A percentile compares a stretch with the other conserved stretches of the same genome.
Evolutionary conservation across 1,140 invertebrate genomes (phyloP).

Genomic region (Solen grandis): DNA sequence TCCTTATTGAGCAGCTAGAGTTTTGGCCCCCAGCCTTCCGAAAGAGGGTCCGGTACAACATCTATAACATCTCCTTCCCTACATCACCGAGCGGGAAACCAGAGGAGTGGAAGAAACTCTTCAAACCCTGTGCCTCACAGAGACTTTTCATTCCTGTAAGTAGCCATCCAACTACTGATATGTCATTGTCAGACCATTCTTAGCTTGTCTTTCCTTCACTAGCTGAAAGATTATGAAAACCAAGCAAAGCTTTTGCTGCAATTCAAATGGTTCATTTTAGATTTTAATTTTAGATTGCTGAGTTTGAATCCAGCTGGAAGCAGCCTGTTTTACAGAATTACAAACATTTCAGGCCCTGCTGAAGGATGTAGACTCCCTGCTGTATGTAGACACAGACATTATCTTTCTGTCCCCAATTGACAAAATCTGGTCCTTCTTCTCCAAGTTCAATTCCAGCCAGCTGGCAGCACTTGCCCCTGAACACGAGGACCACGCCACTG

Average conservation of each 20-base stretch:
- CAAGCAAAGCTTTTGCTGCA: too few relatives aligned
- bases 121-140: slow-evolving; percentile 96
- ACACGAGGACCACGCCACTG: slow-evolving; percentile 93
- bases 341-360: slow-evolving; percentile 88
- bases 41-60: slow-evolving; percentile 87
- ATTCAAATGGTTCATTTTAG: too few relatives aligned
- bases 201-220: too few relatives aligned
- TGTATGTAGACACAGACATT: slow-evolving; percentile 97
- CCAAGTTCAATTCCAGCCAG: slow-evolving; percentile 91
- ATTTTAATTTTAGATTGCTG: too few relatives aligned
- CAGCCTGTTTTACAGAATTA: too few relatives aligned
- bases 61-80: slow-evolving; percentile 91
- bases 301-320: too few relatives aligned
- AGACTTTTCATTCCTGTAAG: slow-evolving; percentile 94
- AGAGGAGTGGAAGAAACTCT: slow-evolving; percentile 91
- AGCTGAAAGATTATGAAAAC: too few relatives aligned
- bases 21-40: slow-evolving; percentile 87
- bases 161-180: too few relatives aligned
- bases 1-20: too few relatives aligned
- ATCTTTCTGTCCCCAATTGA: slow-evolving; percentile 92
- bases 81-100: slow-evolving; percentile 84
- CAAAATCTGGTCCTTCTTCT: slow-evolving; percentile 91
- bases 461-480: slow-evolving; percentile 93
- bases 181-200: too few relatives aligned
- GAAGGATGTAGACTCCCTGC: slow-evolving; percentile 89